These are phyloP conservation scores for Zeuzera pyrina DNA, from an alignment of 2,888 invertebrate species.

Conservation along the genomic window DNA sequence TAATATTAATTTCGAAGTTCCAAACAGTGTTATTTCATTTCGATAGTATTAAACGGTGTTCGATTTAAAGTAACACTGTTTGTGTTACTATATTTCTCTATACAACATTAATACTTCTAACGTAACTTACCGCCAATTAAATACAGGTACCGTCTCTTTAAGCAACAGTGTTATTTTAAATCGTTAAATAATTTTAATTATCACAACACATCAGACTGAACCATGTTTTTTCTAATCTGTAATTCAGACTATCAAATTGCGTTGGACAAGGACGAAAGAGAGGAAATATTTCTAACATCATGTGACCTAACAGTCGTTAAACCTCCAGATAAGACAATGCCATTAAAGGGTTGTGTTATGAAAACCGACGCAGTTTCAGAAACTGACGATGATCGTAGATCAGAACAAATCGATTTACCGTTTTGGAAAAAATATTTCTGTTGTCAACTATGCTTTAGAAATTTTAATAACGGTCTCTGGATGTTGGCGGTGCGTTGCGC, in stretches of 20 bases:
- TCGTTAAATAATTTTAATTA: conserved; percentile 5
- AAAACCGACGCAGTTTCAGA: conserved; percentile 25
- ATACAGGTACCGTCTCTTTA: conserved; percentile 2
- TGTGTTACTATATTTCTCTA: conserved; percentile 26
- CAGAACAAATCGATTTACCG: conserved; percentile 15
- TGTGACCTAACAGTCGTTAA: conserved; percentile 42
- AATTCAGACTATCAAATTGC: no score
- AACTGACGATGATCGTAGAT: conserved; percentile 14
- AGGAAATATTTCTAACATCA: conserved; percentile 43
- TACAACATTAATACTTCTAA: conserved; percentile 22
- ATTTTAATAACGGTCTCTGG: conserved; percentile 34
- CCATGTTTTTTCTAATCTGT: no score
- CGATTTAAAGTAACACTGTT: conserved; percentile 46
- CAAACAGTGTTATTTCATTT: conserved; percentile 41
- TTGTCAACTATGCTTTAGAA: conserved; percentile 29
- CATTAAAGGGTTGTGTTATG: conserved; percentile 39
- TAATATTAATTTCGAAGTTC: not conserved
- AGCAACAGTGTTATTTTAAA: conserved; percentile 48
- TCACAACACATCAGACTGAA: not conserved
- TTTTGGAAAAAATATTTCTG: conserved; percentile 38
- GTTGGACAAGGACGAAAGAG: no score
- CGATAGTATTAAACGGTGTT: conserved; percentile 3
- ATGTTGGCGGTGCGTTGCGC: conserved; percentile 54
- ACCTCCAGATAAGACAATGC: conserved; percentile 23
- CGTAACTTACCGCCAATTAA: conserved; percentile 37